These are phyloP conservation scores for Cryptocheilus praepositus DNA, from an alignment of 2,888 invertebrate genomes.

Conservation along the genomic window DNA sequence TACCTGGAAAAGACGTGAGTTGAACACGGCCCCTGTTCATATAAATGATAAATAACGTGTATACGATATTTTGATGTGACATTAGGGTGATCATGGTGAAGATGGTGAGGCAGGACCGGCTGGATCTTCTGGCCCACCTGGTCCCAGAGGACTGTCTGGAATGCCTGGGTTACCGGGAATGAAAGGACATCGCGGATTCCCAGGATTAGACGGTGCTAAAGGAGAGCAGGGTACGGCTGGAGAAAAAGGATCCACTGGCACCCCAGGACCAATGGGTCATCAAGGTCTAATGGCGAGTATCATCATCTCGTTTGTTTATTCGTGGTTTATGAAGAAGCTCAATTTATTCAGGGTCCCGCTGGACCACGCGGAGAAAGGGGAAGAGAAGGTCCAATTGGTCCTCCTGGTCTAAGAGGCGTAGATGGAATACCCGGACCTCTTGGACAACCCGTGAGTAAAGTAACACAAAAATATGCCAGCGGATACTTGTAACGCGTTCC, in stretches of 20 bases:
- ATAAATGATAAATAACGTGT: slow-evolving; percentile 3
- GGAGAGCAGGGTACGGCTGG: slow-evolving; percentile 87
- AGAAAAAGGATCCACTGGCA: slow-evolving; percentile 85
- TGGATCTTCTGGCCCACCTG: slow-evolving; percentile 83
- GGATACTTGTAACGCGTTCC: background rate
- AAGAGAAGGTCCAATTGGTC: slow-evolving; percentile 87
- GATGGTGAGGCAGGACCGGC: slow-evolving; percentile 87
- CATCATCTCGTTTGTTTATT: background rate
- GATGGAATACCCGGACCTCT: slow-evolving; percentile 88
- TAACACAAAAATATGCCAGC: background rate
- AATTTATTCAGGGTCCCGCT: slow-evolving; percentile 80
- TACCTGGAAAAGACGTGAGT: slow-evolving; percentile 86
- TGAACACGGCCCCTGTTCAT: background rate
- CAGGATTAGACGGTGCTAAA: slow-evolving; percentile 87
- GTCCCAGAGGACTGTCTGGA: slow-evolving; percentile 84
- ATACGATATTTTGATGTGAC: background rate
- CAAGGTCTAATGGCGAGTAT: slow-evolving; percentile 80
- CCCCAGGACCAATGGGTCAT: slow-evolving; percentile 82
- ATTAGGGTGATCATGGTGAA: slow-evolving; percentile 85
- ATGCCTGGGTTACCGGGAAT: slow-evolving; percentile 88
- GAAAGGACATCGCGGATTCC: slow-evolving; percentile 89
- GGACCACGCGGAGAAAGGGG: slow-evolving; percentile 91
- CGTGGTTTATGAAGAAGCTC: too few relatives aligned
- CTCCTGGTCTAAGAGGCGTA: slow-evolving; percentile 85
- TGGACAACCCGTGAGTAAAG: slow-evolving; percentile 80